Conservation (phyloP, 2,888 invertebrate species). For the Agrotis puta region DNA sequence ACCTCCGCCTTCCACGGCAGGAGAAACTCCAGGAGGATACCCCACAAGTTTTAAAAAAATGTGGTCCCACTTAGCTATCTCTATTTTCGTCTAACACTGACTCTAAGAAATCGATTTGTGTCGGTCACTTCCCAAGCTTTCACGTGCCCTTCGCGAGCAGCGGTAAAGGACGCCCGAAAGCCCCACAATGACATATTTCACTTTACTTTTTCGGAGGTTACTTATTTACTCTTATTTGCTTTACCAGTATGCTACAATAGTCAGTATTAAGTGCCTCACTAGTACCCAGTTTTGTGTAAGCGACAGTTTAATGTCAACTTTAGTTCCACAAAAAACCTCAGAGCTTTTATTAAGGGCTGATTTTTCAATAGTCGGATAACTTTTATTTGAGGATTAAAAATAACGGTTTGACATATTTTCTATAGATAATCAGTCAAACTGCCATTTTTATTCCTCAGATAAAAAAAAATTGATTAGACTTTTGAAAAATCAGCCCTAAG, state of each 20-base stretch:
- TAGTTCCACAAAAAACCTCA: conserved; percentile 9
- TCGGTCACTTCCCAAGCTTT: conserved; percentile 16
- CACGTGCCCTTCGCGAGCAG: conserved; percentile 9
- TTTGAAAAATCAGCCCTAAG: no score
- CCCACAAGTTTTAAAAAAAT: no score
- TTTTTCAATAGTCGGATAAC: no score
- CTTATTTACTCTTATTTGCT: conserved; percentile 19
- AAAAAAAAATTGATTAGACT: no score
- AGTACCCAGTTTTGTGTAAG: background rate
- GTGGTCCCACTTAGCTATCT: background rate
- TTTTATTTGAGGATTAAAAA: no score
- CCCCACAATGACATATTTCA: conserved; percentile 44
- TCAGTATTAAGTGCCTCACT: conserved; percentile 23
- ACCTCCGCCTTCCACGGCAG: no score
- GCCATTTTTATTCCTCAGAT: no score
- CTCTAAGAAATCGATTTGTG: conserved; percentile 27
- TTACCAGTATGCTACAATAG: conserved; percentile 15
- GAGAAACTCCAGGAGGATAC: no score
- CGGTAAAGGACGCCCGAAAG: conserved; percentile 15
- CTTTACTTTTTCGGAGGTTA: conserved; percentile 28
- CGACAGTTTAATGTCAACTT: conserved; percentile 4
- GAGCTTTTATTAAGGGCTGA: conserved; percentile 12
- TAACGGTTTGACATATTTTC: no score
- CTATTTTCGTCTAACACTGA: background rate
- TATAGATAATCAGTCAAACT: no score